Conservation (phyloP, 2,888 invertebrate species). For the Lamellibrachia columna region DNA sequence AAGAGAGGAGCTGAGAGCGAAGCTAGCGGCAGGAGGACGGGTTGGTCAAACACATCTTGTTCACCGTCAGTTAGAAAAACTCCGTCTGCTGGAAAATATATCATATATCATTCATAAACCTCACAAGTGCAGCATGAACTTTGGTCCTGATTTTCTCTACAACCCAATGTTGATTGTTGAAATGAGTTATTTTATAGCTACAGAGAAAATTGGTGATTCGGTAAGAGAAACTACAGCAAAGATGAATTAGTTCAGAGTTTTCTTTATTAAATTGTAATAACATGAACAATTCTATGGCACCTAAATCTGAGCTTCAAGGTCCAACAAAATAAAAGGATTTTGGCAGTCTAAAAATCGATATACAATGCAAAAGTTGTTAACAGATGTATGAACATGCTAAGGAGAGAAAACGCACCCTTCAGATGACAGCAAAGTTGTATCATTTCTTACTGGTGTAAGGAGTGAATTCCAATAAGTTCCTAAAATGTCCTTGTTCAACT, state of each 20-base stretch:
- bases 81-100: background rate
- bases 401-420: too few species aligned
- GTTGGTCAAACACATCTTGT: background rate
- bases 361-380: too few species aligned
- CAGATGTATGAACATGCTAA: too few species aligned
- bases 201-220: background rate
- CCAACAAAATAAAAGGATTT: too few species aligned
- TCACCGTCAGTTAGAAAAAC: background rate
- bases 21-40: background rate
- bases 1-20: background rate
- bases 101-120: background rate
- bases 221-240: background rate
- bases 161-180: background rate
- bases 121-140: background rate
- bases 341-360: too few species aligned
- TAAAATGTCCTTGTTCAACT: too few species aligned
- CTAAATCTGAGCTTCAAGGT: too few species aligned
- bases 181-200: background rate
- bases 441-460: too few species aligned
- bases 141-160: background rate
- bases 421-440: too few species aligned
- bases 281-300: too few species aligned
- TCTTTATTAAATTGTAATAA: background rate
- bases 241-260: background rate
- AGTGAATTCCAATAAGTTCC: too few species aligned